Percentiles rank a stretch among this genome's conserved stretches.
phyloP scores from a whole-genome alignment of 2,113 vertebrate species.

The Erpornis zantholeuca region DNA sequence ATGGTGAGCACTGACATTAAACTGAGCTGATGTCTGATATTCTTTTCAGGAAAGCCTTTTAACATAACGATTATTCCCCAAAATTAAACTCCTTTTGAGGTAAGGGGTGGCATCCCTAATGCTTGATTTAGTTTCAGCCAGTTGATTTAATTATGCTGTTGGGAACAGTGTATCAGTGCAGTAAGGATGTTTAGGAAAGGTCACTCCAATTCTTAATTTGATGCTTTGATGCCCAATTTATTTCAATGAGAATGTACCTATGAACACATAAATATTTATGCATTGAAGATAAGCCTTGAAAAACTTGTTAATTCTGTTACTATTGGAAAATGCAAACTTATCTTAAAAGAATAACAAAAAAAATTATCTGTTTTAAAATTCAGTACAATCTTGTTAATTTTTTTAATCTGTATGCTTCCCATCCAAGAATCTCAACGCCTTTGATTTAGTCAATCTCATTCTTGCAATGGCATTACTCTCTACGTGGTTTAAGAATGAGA shows the following conservation, averaged over 20 bases:
- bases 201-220: neutral
- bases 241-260: neutral
- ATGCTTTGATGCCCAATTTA: neutral
- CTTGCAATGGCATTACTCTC: neutral
- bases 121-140: neutral
- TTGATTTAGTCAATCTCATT: neutral
- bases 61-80: neutral
- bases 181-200: neutral
- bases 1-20: neutral
- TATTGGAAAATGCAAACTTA: neutral
- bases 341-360: neutral
- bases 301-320: neutral
- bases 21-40: neutral
- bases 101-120: neutral
- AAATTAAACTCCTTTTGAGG: neutral
- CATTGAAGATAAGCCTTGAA: neutral
- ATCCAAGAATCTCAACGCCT: neutral
- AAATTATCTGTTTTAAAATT: neutral
- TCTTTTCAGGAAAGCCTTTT: conserved; percentile 5
- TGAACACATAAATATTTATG: neutral
- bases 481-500: neutral
- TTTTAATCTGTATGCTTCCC: accelerated
- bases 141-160: neutral
- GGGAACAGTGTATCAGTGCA: neutral
- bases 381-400: neutral